A percentile compares a stretch with the other conserved stretches of the same genome.
phyloP scores from a whole-genome alignment of 1,140 invertebrate species.

The Mylabris phalerata region DNA sequence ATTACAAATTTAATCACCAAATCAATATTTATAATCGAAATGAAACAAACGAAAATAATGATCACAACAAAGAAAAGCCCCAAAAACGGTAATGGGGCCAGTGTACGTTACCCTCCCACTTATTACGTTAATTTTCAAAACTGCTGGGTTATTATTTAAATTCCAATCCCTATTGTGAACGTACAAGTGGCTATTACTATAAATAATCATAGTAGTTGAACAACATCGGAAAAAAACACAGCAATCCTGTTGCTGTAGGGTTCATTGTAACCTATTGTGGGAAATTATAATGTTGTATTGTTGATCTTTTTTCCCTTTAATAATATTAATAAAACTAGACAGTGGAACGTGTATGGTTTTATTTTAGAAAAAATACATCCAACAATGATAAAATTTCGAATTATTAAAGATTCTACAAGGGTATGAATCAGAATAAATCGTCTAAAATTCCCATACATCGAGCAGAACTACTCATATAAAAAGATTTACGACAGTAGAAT shows the following conservation, averaged over 20 bases:
- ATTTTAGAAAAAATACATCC: too few species aligned
- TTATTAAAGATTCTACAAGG: too few species aligned
- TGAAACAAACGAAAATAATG: background rate
- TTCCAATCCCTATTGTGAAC: conserved; percentile 30
- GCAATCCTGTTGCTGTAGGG: conserved; percentile 17
- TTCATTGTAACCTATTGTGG: conserved; percentile 21
- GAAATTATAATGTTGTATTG: conserved; percentile 8
- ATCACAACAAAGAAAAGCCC: too few species aligned
- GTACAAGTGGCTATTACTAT: conserved; percentile 31
- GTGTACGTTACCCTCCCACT: conserved; percentile 16
- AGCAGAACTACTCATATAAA: conserved; percentile 15
- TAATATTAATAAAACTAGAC: too few species aligned
- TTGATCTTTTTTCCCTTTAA: background rate
- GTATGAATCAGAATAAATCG: too few species aligned
- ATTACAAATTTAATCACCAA: background rate
- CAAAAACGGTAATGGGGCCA: conserved; percentile 15
- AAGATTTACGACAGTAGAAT: conserved; percentile 26
- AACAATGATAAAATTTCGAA: too few species aligned
- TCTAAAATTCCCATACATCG: background rate
- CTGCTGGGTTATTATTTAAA: conserved; percentile 24
- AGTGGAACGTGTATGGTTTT: too few species aligned
- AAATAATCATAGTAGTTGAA: conserved; percentile 29
- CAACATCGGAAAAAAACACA: conserved; percentile 12
- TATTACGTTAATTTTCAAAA: conserved; percentile 27
- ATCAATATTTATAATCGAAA: background rate